Conservation (phyloP, 1,140 invertebrate species). For the Drosophila kohkoa region DNA sequence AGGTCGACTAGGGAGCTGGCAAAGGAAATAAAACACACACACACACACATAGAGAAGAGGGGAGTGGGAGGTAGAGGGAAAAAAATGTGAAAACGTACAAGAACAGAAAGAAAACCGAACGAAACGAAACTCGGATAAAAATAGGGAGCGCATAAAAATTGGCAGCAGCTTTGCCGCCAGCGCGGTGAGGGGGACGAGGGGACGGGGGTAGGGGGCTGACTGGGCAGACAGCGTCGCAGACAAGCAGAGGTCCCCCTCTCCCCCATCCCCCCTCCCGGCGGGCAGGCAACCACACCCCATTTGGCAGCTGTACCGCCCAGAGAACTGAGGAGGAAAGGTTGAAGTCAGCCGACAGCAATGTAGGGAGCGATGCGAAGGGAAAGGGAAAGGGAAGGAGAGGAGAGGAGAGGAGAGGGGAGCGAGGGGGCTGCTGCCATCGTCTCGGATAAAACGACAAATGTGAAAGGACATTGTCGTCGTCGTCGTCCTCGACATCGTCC, state of each 20-base stretch:
- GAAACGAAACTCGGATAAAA: constrained; percentile 49
- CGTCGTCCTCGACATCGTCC: constrained; percentile 26
- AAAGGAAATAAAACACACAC: constrained; percentile 25
- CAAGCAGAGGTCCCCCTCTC: constrained; percentile 58
- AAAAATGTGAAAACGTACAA: neutral
- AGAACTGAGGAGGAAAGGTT: constrained; percentile 14
- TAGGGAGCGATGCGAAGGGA: constrained; percentile 2
- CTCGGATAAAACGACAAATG: constrained; percentile 80
- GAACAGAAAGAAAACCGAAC: constrained; percentile 31
- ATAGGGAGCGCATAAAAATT: constrained; percentile 82
- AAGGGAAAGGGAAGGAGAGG: no score
- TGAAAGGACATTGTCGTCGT: constrained; percentile 81
- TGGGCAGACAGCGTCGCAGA: constrained; percentile 77
- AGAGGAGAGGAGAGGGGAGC: neutral
- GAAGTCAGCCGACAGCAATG: constrained; percentile 28
- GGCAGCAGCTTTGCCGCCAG: constrained; percentile 68
- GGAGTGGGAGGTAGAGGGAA: neutral
- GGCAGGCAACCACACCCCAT: neutral
- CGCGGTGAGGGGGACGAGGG: neutral
- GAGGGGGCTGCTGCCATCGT: constrained; percentile 53
- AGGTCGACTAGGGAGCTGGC: constrained; percentile 24
- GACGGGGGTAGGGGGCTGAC: neutral
- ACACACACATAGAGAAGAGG: no score
- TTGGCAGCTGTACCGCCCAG: constrained; percentile 6
- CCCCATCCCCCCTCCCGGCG: neutral